These are phyloP conservation scores for Miniopterus natalensis DNA, from an alignment of 2,113 vertebrate genomes.

Conservation along the genomic window DNA sequence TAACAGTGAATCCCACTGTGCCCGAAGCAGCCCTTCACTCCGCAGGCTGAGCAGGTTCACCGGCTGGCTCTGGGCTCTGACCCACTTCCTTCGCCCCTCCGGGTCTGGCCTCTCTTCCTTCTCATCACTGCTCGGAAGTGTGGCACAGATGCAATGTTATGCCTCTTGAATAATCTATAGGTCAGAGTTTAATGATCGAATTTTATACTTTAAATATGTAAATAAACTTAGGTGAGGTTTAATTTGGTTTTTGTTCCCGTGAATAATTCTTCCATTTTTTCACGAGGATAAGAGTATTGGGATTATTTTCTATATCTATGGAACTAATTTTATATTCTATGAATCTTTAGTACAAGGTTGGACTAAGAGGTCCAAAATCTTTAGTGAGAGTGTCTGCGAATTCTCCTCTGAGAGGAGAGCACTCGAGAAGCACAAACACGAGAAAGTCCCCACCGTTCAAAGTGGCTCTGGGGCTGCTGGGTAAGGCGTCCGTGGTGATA, in stretches of 20 bases:
- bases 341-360: neutral
- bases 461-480: neutral
- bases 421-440: neutral
- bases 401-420: neutral
- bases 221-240: neutral
- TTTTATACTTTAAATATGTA: neutral
- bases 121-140: neutral
- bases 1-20: neutral
- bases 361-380: neutral
- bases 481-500: neutral
- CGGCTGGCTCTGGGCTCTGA: neutral
- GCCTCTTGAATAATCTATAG: neutral
- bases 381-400: neutral
- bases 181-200: neutral
- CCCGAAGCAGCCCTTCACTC: neutral
- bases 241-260: conserved; percentile 1
- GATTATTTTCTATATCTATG: conserved; percentile 8
- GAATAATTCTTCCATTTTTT: neutral
- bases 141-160: neutral
- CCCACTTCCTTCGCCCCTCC: neutral
- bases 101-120: neutral
- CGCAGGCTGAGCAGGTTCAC: too few species aligned
- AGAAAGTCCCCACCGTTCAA: neutral
- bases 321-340: neutral
- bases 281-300: conserved; percentile 15